These are phyloP conservation scores for Yponomeuta malinellus DNA, from an alignment of 2,888 invertebrate species.

Conservation along the genomic window DNA sequence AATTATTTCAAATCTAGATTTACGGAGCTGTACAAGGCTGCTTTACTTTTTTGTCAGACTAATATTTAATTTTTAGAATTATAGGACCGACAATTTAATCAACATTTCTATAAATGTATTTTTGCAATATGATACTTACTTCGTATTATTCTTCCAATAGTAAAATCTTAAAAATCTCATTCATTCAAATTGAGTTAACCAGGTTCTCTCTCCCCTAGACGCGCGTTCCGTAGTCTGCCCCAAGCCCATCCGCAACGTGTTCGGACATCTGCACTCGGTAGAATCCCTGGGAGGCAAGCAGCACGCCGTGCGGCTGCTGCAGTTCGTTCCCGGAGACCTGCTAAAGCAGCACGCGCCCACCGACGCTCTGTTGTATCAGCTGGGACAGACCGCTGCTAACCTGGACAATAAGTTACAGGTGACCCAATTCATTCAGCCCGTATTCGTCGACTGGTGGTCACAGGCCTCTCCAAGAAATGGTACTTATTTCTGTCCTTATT, in stretches of 20 bases:
- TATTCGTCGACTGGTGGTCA: background rate
- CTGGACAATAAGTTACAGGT: constrained; percentile 82
- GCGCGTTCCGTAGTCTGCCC: constrained; percentile 80
- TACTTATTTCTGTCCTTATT: background rate
- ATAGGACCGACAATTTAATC: too few relatives aligned
- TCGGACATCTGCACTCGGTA: constrained; percentile 77
- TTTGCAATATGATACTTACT: too few relatives aligned
- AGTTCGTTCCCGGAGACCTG: constrained; percentile 84
- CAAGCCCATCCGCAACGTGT: constrained; percentile 80
- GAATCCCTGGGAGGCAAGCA: constrained; percentile 65
- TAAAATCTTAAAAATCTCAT: too few relatives aligned
- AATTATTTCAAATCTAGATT: too few relatives aligned
- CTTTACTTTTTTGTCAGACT: too few relatives aligned
- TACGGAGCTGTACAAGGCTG: too few relatives aligned
- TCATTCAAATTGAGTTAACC: background rate
- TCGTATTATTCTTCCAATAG: too few relatives aligned
- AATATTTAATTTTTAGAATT: too few relatives aligned
- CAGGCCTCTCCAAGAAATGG: background rate
- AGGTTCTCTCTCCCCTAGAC: constrained; percentile 41
- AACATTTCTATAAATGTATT: too few relatives aligned
- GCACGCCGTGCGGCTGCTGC: constrained; percentile 84
- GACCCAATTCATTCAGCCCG: constrained; percentile 20
- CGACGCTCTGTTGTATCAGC: constrained; percentile 78
- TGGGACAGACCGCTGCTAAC: constrained; percentile 83
- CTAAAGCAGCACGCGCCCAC: constrained; percentile 78